phyloP scores from a whole-genome alignment of 2,888 invertebrate genomes.

The Drosophila falleni region DNA sequence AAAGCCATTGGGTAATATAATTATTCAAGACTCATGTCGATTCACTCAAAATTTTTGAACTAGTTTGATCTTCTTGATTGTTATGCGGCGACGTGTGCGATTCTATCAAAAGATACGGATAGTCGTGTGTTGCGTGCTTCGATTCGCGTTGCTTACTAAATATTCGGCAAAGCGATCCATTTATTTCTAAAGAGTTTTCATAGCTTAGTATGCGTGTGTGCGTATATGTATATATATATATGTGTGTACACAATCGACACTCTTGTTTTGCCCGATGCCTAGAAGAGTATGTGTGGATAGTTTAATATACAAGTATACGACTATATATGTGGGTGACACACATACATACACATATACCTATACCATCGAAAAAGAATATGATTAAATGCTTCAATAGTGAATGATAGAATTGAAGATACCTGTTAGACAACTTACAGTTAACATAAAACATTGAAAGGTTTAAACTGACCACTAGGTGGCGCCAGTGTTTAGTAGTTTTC shows the following conservation, averaged over 20 bases:
- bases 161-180: slow-evolving; percentile 70
- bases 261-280: slow-evolving; percentile 42
- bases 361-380: slow-evolving; percentile 13
- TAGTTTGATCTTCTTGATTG: slow-evolving; percentile 29
- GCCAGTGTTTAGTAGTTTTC: too few relatives aligned
- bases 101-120: slow-evolving; percentile 32
- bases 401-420: slow-evolving; percentile 1
- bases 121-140: slow-evolving; percentile 66
- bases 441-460: not conserved
- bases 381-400: not conserved
- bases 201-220: slow-evolving; percentile 36
- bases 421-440: not conserved
- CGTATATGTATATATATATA: slow-evolving; percentile 15
- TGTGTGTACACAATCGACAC: slow-evolving; percentile 37
- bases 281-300: slow-evolving; percentile 29
- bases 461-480: too few relatives aligned
- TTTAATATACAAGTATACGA: slow-evolving; percentile 24
- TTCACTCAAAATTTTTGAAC: slow-evolving; percentile 16
- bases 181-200: slow-evolving; percentile 68
- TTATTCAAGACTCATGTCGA: slow-evolving; percentile 28
- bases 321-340: slow-evolving; percentile 24
- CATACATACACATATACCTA: slow-evolving; percentile 17
- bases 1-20: slow-evolving; percentile 6
- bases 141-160: slow-evolving; percentile 68
- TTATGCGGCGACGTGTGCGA: slow-evolving; percentile 29